phyloP scores from a whole-genome alignment of 2,888 invertebrate species.

The Pristionchus japonicus region DNA sequence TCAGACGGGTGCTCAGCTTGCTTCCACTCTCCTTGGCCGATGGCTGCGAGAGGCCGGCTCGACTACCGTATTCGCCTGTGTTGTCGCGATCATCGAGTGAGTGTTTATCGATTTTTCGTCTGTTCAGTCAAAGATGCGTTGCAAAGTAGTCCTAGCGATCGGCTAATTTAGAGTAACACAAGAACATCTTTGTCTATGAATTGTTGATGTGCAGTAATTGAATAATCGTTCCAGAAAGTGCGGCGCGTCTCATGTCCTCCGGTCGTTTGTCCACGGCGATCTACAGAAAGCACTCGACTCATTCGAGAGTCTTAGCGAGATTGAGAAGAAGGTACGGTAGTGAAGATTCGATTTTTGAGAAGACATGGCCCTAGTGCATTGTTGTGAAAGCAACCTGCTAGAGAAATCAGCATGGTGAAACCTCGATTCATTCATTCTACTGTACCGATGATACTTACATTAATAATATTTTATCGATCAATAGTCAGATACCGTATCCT shows the following conservation, averaged over 20 bases:
- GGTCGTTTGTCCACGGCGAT: constrained; percentile 30
- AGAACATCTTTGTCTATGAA: too few relatives aligned
- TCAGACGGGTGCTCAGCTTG: constrained; percentile 1
- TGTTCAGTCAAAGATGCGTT: too few relatives aligned
- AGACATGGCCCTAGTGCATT: neutral
- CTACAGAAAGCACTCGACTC: constrained; percentile 40
- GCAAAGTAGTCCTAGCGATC: too few relatives aligned
- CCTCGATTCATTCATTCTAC: neutral
- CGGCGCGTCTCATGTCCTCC: constrained; percentile 10
- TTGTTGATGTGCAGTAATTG: neutral
- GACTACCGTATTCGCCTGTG: neutral
- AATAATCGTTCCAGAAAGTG: constrained; percentile 13
- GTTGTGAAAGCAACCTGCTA: neutral
- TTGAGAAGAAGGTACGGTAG: constrained; percentile 24
- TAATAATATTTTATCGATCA: neutral
- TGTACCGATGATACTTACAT: too few relatives aligned
- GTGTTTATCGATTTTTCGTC: neutral
- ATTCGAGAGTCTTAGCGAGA: constrained; percentile 31
- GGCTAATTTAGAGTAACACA: too few relatives aligned
- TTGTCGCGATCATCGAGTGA: constrained; percentile 32
- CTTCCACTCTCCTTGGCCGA: neutral
- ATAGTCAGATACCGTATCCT: neutral
- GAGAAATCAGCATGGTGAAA: neutral
- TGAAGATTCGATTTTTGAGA: neutral
- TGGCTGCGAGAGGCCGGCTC: neutral